These are phyloP conservation scores for Caranx melampygus DNA, from an alignment of 2,113 vertebrate species.

Conservation along the genomic window DNA sequence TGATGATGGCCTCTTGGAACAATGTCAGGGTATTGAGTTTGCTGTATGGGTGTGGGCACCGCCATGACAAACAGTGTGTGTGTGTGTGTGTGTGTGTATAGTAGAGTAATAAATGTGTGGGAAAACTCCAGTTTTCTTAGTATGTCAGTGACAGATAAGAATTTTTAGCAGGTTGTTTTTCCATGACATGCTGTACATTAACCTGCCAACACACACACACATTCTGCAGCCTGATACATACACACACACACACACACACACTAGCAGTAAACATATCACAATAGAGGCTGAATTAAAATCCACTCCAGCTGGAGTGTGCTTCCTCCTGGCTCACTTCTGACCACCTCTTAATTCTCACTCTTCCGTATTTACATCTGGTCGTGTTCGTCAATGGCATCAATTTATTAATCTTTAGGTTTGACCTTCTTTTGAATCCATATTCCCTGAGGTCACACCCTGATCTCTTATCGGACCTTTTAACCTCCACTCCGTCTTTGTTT, in stretches of 20 bases:
- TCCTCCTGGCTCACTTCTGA: not conserved
- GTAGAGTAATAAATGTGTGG: not conserved
- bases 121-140: conserved; percentile 34
- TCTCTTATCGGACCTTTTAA: too few relatives aligned
- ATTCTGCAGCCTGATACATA: not conserved
- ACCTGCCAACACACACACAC: not conserved
- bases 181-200: not conserved
- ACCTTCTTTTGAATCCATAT: not conserved
- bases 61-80: conserved; percentile 31
- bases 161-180: not conserved
- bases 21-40: conserved; percentile 55
- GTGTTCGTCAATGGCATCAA: not conserved
- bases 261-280: not conserved
- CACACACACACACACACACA: not conserved
- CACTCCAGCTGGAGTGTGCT: not conserved
- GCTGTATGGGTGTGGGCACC: conserved; percentile 60
- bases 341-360: not conserved
- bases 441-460: too few relatives aligned
- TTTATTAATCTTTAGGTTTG: not conserved
- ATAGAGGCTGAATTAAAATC: conserved; percentile 5
- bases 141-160: conserved; percentile 39
- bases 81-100: not conserved
- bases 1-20: conserved; percentile 35
- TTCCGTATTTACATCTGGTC: not conserved
- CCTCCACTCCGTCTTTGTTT: too few relatives aligned